Conservation (phyloP, 2,888 invertebrate genomes). For the Cheilosia scutellata region DNA sequence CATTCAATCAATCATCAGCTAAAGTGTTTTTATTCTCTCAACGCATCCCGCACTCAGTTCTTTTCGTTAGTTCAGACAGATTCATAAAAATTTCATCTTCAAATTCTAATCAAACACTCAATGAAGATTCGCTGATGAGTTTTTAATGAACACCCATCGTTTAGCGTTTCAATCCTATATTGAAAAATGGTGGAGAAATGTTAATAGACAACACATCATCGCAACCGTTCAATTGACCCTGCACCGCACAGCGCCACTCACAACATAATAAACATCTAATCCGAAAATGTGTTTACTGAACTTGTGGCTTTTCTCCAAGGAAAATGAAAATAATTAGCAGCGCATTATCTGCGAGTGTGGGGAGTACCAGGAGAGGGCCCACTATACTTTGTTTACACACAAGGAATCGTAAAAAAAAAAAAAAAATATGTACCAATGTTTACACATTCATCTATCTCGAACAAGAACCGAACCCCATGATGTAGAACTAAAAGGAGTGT, state of each 20-base stretch:
- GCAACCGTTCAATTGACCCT: slow-evolving; percentile 45
- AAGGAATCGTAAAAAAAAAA: not conserved
- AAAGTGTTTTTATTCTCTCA: not conserved
- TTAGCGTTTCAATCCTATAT: slow-evolving; percentile 29
- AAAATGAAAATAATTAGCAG: slow-evolving; percentile 55
- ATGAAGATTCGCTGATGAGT: slow-evolving; percentile 63
- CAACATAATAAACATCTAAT: slow-evolving; percentile 35
- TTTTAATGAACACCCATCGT: slow-evolving; percentile 65
- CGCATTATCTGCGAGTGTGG: slow-evolving; percentile 10
- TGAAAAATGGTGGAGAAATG: slow-evolving; percentile 56
- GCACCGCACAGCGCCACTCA: not conserved
- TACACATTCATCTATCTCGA: slow-evolving; percentile 35
- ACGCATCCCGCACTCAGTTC: not conserved
- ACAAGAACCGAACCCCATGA: slow-evolving; percentile 19
- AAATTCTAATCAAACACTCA: slow-evolving; percentile 54
- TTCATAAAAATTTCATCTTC: slow-evolving; percentile 59
- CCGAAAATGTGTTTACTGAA: slow-evolving; percentile 49
- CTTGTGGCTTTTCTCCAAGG: slow-evolving; percentile 37
- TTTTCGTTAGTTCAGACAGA: slow-evolving; percentile 4
- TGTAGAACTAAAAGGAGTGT: slow-evolving; percentile 28
- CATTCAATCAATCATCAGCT: not conserved
- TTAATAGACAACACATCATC: slow-evolving; percentile 67
- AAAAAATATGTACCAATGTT: slow-evolving; percentile 37
- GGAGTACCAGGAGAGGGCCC: not conserved
- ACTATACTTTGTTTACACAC: not conserved